A percentile compares a stretch with the other conserved stretches of the same genome.
phyloP scores from a whole-genome alignment of 2,113 vertebrate species.

The Oreocharis arfaki region DNA sequence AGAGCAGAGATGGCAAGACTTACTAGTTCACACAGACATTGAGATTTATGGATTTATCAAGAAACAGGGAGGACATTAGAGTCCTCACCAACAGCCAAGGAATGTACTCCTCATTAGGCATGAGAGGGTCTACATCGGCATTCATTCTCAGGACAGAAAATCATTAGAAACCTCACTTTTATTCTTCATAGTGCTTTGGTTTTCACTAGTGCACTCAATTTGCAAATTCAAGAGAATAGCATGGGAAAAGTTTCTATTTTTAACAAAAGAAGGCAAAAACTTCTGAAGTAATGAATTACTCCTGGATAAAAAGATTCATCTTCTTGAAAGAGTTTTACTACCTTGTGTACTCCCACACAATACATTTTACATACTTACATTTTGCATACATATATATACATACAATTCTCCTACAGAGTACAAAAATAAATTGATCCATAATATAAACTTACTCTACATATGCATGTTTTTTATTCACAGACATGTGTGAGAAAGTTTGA shows the following conservation, averaged over 20 bases:
- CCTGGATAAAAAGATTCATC: conserved; percentile 40
- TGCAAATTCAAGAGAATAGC: neutral
- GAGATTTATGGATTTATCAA: neutral
- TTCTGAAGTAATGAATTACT: conserved; percentile 46
- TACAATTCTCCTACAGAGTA: conserved; percentile 33
- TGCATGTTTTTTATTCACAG: conserved; percentile 41
- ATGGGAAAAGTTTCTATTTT: conserved; percentile 61
- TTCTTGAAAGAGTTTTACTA: conserved; percentile 50
- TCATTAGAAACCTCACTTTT: neutral
- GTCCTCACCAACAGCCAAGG: neutral
- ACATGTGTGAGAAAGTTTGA: conserved; percentile 51
- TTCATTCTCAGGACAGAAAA: conserved; percentile 18
- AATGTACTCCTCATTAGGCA: neutral
- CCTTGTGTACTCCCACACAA: conserved; percentile 55
- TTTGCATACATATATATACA: conserved; percentile 64
- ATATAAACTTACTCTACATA: conserved; percentile 55
- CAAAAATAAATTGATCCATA: conserved; percentile 59
- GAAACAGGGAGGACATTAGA: neutral
- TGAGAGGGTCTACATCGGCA: neutral
- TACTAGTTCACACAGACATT: neutral
- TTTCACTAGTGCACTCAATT: conserved; percentile 1
- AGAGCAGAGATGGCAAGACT: neutral
- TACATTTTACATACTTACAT: conserved; percentile 48
- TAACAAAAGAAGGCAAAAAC: conserved; percentile 56
- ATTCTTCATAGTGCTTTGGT: neutral